These are phyloP conservation scores for Zaprionus nigranus DNA, from an alignment of 1,140 invertebrate genomes.

Conservation along the genomic window DNA sequence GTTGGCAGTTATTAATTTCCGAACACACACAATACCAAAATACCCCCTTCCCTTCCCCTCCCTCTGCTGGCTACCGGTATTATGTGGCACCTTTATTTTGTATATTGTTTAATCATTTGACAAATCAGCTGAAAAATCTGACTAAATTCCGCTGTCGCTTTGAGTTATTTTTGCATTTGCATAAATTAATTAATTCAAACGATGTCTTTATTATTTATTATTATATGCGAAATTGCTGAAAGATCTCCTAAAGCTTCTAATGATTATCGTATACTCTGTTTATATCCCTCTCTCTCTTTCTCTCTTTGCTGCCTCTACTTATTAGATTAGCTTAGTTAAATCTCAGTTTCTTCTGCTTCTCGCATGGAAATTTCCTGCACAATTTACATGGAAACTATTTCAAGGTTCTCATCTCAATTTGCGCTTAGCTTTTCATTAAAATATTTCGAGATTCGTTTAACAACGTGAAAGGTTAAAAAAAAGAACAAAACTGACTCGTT, in stretches of 20 bases:
- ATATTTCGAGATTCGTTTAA: conserved; percentile 32
- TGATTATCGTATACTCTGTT: background rate
- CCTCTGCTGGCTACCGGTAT: conserved; percentile 62
- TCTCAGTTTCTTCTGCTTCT: background rate
- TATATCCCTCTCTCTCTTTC: background rate
- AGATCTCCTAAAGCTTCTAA: background rate
- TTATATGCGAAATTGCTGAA: conserved; percentile 16
- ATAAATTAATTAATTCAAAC: conserved; percentile 65
- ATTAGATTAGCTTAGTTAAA: background rate
- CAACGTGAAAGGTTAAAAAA: conserved; percentile 28
- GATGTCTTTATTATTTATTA: conserved; percentile 58
- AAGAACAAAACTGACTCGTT: conserved; percentile 32
- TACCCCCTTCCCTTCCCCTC: background rate
- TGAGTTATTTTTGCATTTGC: conserved; percentile 66
- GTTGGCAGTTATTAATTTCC: conserved; percentile 38
- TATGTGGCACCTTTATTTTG: conserved; percentile 50
- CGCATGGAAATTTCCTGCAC: conserved; percentile 4
- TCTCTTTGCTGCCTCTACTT: background rate
- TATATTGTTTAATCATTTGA: conserved; percentile 53
- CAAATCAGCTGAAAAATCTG: conserved; percentile 40
- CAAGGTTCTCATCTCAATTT: conserved; percentile 49
- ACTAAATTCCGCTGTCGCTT: conserved; percentile 64
- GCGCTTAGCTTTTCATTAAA: conserved; percentile 53
- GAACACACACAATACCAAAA: conserved; percentile 27
- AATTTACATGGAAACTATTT: conserved; percentile 38